Evolutionary conservation across 2,888 invertebrate species (phyloP), one percentile per base, ranked within the genome.

Genomic region (Plebejus melissa): DNA sequence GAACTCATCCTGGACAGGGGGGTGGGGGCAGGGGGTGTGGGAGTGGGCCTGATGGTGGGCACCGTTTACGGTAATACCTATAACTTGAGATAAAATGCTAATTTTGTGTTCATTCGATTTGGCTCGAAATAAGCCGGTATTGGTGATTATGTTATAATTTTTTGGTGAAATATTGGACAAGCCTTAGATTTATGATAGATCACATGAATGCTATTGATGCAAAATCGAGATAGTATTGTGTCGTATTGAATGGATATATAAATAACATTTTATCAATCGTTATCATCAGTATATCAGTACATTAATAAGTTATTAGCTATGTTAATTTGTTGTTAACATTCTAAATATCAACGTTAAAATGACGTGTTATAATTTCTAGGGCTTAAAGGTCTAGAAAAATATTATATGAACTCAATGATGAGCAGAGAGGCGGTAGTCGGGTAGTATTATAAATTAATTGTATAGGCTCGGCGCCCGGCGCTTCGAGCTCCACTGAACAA

Each of bases 31-130:
- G 4, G 6, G 83, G 81, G 80, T 78, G 80, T 77, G 77, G 76
- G 76, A 76, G 79, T 77, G 78, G 78, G 78, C 79, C 77, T 76
- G 80, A 82, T 82, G 82, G 81, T 84, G 65, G 65, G 65, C 65
- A 65, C 28, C 60, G 83, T 87, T 88, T 85, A 86, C 83, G 86
- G 84, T 83, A 86, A 85, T 88, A 89, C 90, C 92, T 91, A 92
- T 92, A 92, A 89, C 88, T 89, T 84, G 80, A 89, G 91, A 92
- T 92, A 93, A 93, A 92, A 92, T 93, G 93, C 89, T 89, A 93
- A 93, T 93, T 91, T 91, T 93, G 91, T 93, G 88, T 91, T 91
- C 90, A 88, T 93, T 93, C 90, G 89, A 93, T 93, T 91, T 88
- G 85, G 85, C 83, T 79, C 85, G 81, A 86, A 88, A 88, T 88